phyloP scores from a whole-genome alignment of 2,113 vertebrate species.

The Ctenodactylus gundi region DNA sequence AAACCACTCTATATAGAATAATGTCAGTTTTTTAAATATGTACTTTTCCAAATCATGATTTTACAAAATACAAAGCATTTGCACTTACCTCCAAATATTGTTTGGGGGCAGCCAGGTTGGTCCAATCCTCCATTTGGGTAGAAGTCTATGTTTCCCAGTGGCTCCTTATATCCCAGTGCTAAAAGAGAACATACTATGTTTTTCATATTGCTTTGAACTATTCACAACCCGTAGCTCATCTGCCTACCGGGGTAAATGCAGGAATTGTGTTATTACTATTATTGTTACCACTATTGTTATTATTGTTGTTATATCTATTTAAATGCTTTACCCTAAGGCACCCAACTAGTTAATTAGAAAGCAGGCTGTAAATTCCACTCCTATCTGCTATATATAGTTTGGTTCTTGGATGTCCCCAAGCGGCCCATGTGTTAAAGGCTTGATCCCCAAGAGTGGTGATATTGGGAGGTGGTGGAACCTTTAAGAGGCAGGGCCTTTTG shows the following conservation, averaged over 20 bases:
- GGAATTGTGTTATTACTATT: background rate
- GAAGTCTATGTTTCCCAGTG: slow-evolving; percentile 94
- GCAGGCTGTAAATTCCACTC: background rate
- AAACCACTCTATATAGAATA: background rate
- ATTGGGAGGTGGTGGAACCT: background rate
- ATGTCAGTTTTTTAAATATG: slow-evolving; percentile 2
- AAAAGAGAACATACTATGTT: slow-evolving; percentile 42
- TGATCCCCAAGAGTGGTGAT: background rate
- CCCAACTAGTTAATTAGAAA: background rate
- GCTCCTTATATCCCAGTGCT: slow-evolving; percentile 90
- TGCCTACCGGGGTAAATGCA: background rate
- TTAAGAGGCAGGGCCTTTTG: no score
- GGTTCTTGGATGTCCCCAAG: background rate
- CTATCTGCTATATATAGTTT: background rate
- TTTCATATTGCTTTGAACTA: background rate
- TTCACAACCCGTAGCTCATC: background rate
- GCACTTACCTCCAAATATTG: slow-evolving; percentile 92
- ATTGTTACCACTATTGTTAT: background rate
- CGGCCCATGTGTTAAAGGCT: background rate
- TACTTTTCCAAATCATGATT: slow-evolving; percentile 9
- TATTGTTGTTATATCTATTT: background rate
- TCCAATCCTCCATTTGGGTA: slow-evolving; percentile 94
- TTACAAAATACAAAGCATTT: slow-evolving; percentile 41
- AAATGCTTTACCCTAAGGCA: slow-evolving; percentile 29
- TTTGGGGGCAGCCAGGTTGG: slow-evolving; percentile 95